These are phyloP conservation scores for Pilophorus perplexus DNA, from an alignment of 2,888 invertebrate species.

Conservation along the genomic window DNA sequence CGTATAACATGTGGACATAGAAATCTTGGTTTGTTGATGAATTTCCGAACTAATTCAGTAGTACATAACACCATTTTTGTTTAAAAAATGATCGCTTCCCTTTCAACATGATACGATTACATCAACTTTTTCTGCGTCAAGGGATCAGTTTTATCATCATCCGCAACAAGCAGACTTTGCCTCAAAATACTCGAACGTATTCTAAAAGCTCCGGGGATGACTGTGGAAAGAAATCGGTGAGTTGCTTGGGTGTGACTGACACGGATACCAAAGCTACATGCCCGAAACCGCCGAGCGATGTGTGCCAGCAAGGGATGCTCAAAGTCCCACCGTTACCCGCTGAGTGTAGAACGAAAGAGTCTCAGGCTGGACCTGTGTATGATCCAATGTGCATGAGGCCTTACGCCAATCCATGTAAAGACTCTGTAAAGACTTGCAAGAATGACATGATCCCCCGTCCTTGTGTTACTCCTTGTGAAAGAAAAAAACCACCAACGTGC, in stretches of 20 bases:
- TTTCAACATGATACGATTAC: slow-evolving; percentile 15
- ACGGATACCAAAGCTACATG: background rate
- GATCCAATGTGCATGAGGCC: slow-evolving; percentile 34
- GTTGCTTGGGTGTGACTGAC: background rate
- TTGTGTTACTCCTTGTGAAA: slow-evolving; percentile 31
- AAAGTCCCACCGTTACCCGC: slow-evolving; percentile 22
- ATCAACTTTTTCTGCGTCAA: slow-evolving; percentile 2
- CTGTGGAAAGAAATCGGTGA: slow-evolving; percentile 6
- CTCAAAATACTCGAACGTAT: too few species aligned
- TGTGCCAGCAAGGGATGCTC: slow-evolving; percentile 19
- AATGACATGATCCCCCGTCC: slow-evolving; percentile 30
- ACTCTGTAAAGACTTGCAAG: slow-evolving; percentile 12
- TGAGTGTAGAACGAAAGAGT: slow-evolving; percentile 6
- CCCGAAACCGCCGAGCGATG: background rate
- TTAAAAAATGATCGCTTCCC: slow-evolving; percentile 8
- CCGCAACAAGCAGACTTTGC: too few species aligned
- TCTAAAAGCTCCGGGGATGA: too few species aligned
- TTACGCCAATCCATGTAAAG: slow-evolving; percentile 34
- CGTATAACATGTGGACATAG: too few species aligned
- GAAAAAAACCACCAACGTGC: slow-evolving; percentile 13
- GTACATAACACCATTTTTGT: too few species aligned
- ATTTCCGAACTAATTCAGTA: too few species aligned
- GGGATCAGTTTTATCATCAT: too few species aligned
- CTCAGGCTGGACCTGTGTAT: slow-evolving; percentile 15
- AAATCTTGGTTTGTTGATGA: too few species aligned